Evolutionary conservation across 2,113 vertebrate species (phyloP), one percentile per base, ranked within the genome.

Genomic region (Tonatia bakeri): DNA sequence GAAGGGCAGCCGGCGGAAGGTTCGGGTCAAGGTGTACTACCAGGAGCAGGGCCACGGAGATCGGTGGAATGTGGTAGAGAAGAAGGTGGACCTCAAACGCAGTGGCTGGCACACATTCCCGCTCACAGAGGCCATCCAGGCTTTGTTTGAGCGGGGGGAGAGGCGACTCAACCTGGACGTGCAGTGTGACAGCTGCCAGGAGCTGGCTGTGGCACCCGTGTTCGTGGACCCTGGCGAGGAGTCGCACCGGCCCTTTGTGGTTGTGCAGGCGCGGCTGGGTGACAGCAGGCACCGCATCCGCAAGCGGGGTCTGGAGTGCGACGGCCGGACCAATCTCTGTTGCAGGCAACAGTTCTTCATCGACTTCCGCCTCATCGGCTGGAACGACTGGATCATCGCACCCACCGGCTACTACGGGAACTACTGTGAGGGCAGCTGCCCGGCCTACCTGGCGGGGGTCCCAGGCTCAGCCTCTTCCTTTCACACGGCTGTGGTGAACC

Each of bases 311-410:
- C 99, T 99, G 93, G 99, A 99, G 98, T 99, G 99, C 0, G 99
- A 99, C 59, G 99, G 99, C 94, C 99, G 98, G 97, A 99, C 99
- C 90, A 99, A 99, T 97, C 98, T 99, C 79, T 99, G 99, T 98
- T 99, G 99, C 98, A 98, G 99, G 96, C 99, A 99, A 98, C 99
- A 99, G 98, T 99, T 99, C 98, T 99, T 99, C 99, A 99, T 99
- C 90, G 99, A 99, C 99, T 99, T 99, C 98, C 99, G 99, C 96
- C 99, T 99, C 91, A 99, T 99, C 61, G 99, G 99, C 98, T 99
- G 99, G 99, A 99, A 99, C 82, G 99, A 99, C 98, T 99, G 99
- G 99, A 99, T 99, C 99, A 99, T 99, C 59, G 99, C 99, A 10
- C 99, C 99, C 56, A 99, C 99, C 4, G 99, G 99, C 97, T 99